Conservation (phyloP, 1,140 invertebrate genomes). For the Heliconius congener region DNA sequence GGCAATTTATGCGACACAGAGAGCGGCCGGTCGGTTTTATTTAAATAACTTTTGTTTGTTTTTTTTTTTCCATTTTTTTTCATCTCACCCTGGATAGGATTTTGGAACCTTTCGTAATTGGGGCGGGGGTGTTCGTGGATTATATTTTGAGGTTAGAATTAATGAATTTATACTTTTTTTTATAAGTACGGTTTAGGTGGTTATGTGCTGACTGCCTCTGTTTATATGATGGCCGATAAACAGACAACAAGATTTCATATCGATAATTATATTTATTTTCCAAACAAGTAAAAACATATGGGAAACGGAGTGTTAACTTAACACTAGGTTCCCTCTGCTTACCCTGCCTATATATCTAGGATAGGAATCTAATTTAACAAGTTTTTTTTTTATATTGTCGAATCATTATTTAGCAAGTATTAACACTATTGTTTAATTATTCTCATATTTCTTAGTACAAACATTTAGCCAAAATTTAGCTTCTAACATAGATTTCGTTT, state of each 20-base stretch:
- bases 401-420: too few relatives aligned
- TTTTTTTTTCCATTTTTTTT: conserved; percentile 42
- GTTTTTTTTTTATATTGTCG: too few relatives aligned
- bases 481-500: too few relatives aligned
- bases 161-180: conserved; percentile 32
- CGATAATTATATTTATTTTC: not conserved
- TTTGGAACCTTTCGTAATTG: conserved; percentile 74
- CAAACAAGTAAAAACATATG: too few relatives aligned
- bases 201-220: not conserved
- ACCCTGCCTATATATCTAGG: too few relatives aligned
- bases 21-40: conserved; percentile 70
- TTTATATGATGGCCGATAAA: not conserved
- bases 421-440: too few relatives aligned
- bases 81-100: conserved; percentile 49
- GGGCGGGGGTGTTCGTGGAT: conserved; percentile 55
- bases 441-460: too few relatives aligned
- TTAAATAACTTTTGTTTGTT: conserved; percentile 77
- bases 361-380: too few relatives aligned
- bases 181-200: conserved; percentile 1
- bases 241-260: not conserved
- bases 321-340: too few relatives aligned
- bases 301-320: too few relatives aligned
- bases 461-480: too few relatives aligned
- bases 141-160: conserved; percentile 59
- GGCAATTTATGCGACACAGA: conserved; percentile 79